A percentile compares a stretch with the other conserved stretches of the same genome.
phyloP scores from a whole-genome alignment of 2,113 vertebrate species.

The Megaceryle torquata region DNA sequence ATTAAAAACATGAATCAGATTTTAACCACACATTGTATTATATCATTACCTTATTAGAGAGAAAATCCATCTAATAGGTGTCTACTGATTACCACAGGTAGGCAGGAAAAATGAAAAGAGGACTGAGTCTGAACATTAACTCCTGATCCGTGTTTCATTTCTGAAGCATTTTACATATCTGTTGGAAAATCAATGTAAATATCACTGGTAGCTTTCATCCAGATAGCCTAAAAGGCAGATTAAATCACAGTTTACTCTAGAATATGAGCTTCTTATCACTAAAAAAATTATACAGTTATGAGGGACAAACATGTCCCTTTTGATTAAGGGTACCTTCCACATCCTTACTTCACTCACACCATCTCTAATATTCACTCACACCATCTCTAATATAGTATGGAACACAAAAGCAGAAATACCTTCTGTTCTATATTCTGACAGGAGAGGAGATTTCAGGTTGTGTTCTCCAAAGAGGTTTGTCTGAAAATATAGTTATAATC shows the following conservation, averaged over 20 bases:
- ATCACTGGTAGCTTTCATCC: neutral
- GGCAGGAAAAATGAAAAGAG: neutral
- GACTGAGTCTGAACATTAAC: neutral
- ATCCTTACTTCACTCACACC: neutral
- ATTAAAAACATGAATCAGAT: neutral
- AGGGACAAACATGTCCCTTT: neutral
- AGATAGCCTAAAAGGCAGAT: neutral
- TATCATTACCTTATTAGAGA: neutral
- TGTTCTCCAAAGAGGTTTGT: neutral
- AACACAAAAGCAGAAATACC: neutral
- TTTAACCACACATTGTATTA: neutral
- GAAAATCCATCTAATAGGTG: neutral
- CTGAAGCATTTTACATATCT: neutral
- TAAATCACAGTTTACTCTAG: neutral
- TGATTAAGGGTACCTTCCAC: neutral
- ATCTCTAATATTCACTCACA: neutral
- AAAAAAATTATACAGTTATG: neutral
- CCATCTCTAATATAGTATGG: neutral
- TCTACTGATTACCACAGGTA: neutral
- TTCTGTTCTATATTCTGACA: slow-evolving; percentile 8
- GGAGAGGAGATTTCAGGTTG: neutral
- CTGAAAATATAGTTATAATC: neutral
- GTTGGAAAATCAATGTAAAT: neutral
- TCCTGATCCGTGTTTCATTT: neutral
- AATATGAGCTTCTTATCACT: neutral